Base-by-base conservation (phyloP, 37 sponge, comb jelly and placozoan species). In the Mnemiopsis leidyi region DNA sequence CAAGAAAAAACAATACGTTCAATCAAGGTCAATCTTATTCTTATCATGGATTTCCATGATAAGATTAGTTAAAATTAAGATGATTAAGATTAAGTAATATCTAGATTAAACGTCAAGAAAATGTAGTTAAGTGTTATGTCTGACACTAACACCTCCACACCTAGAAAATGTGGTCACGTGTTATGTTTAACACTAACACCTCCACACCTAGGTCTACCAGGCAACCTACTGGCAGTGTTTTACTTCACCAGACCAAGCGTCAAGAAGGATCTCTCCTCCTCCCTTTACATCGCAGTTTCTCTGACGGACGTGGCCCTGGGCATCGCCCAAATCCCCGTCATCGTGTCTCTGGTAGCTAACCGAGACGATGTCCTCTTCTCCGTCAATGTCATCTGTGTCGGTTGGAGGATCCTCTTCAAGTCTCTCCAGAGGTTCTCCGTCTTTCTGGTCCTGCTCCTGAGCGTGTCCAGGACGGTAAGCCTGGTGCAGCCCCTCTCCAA, bases 391-490 rank as follows among this genome's bases (percentile, higher is more conserved):
- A 26, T 85, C 28, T 85, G 90, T 33, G 35, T 33, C 26, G 90
- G 61, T 28, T 85, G 90, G 90, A 85, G 90, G 25, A 25, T 85
- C 29, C 3, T 85, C 90, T 85, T 40, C 90, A 85, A 85, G 61
- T 85, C 90, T 18, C 61, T 85, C n/a, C 61, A 38, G 40, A 38
- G 90, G 90, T 85, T 85, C 40, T 23, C 61, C 20, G 90, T 85
- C 40, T 85, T 85, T 61, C 90, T 85, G 61, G 90, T 85, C 90
- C 90, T 85, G 29, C 61, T 85, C 2, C 90, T 85, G 2, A 40
- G 61, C 24, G 48, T 85, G 29, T 85, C 90, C 48, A 13, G 90
- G 61, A 85, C 90, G 38, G 36, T 85, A 28, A 23, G 61, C 9
- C 90, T 85, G 24, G 35, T 85, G 61, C 36, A n/a, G 40, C 90